Conservation (phyloP, 1,140 invertebrate species). For the Apis mellifera region DNA sequence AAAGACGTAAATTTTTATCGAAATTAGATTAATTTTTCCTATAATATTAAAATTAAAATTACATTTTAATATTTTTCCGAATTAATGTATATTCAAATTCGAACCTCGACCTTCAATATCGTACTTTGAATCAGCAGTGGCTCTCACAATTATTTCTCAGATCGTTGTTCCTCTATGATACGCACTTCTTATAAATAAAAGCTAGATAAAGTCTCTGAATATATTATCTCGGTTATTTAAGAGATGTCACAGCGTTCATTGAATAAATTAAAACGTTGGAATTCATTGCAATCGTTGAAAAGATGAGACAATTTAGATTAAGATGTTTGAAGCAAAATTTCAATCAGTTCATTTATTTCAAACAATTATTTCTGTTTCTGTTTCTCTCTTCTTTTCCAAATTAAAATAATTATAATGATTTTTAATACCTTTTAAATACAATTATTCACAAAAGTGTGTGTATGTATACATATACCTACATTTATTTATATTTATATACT, state of each 20-base stretch:
- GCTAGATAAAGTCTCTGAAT: conserved; percentile 8
- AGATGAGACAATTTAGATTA: not conserved
- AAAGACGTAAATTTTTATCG: too few relatives aligned
- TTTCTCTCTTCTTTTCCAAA: too few relatives aligned
- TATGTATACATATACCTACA: too few relatives aligned
- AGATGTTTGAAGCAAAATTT: not conserved
- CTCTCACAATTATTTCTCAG: not conserved
- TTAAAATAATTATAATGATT: too few relatives aligned
- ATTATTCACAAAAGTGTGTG: too few relatives aligned
- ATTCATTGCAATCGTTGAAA: too few relatives aligned
- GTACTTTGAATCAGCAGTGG: conserved; percentile 11
- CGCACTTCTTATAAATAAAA: conserved; percentile 3
- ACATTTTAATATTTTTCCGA: too few relatives aligned
- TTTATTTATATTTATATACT: too few relatives aligned
- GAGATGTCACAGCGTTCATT: not conserved
- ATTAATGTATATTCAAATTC: not conserved
- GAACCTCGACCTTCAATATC: not conserved
- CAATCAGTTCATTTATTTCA: not conserved
- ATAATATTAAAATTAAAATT: too few relatives aligned
- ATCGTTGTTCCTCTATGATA: not conserved
- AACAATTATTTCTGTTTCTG: too few relatives aligned
- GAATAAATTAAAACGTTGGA: not conserved
- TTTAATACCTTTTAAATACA: too few relatives aligned
- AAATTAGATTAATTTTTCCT: too few relatives aligned
- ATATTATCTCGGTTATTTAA: not conserved